Percentiles rank a stretch among this genome's conserved stretches.
Conservation (phyloP, 1,140 invertebrate genomes). For the Brachionus plicatilis region DNA sequence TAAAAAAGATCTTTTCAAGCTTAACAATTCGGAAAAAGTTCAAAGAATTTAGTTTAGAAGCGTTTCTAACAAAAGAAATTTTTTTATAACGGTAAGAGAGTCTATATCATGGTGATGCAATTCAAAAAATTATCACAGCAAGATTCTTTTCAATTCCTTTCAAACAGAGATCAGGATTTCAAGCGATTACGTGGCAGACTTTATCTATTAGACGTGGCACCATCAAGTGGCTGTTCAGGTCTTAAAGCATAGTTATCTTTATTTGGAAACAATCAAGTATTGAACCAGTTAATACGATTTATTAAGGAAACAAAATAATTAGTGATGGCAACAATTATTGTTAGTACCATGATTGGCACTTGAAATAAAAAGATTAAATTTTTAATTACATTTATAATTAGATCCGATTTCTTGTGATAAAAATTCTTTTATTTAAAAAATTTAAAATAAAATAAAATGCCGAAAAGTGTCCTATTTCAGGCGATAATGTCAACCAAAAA, state of each 20-base stretch:
- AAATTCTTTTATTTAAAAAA: not conserved
- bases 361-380: not conserved
- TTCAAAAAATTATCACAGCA: conserved; percentile 11
- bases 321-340: not conserved
- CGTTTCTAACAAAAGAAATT: not conserved
- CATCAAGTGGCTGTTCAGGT: not conserved
- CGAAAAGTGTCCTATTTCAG: conserved; percentile 6
- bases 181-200: not conserved
- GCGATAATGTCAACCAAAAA: not conserved
- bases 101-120: not conserved
- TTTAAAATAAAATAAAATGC: not conserved
- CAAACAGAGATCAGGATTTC: not conserved
- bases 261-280: not conserved
- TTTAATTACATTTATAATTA: conserved; percentile 7
- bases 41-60: not conserved
- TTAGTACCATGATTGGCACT: not conserved
- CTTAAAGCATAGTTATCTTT: not conserved
- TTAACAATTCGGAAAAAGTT: not conserved
- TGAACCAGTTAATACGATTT: not conserved
- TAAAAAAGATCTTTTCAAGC: not conserved
- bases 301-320: conserved; percentile 10
- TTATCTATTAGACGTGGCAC: conserved; percentile 9
- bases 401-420: conserved; percentile 28
- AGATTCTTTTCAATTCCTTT: not conserved
- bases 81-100: not conserved